Percentiles rank a stretch among this genome's conserved stretches.
These are phyloP conservation scores for Labrus mixtus DNA, from an alignment of 2,113 vertebrate genomes.

Conservation along the genomic window DNA sequence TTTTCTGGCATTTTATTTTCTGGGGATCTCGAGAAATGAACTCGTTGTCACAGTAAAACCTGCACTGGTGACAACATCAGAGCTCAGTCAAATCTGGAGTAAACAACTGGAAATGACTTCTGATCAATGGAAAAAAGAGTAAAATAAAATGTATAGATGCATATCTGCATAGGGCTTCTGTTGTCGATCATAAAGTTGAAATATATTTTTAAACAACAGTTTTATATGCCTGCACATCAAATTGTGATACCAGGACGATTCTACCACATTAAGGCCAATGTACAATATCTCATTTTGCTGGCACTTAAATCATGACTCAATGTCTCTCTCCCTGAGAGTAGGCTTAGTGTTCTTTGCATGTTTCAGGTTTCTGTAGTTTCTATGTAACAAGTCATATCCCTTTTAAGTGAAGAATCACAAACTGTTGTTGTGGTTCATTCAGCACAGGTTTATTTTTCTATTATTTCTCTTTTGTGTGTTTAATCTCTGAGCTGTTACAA, in stretches of 20 bases:
- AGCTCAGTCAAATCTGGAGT: no score
- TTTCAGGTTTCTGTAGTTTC: conserved; percentile 11
- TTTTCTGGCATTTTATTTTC: no score
- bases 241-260: background rate
- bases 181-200: background rate
- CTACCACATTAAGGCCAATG: conserved; percentile 11
- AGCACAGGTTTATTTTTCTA: conserved; percentile 28
- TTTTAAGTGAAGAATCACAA: conserved; percentile 9
- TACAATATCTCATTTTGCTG: conserved; percentile 2
- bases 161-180: background rate
- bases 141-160: no score
- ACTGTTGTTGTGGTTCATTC: conserved; percentile 4
- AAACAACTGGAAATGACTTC: no score
- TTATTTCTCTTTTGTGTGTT: background rate
- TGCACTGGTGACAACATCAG: no score
- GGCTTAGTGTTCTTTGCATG: background rate
- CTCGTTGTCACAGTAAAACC: no score
- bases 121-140: no score
- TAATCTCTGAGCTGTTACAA: conserved; percentile 42
- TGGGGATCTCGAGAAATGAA: no score
- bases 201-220: background rate
- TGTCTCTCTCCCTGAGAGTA: background rate
- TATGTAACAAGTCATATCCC: conserved; percentile 4
- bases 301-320: conserved; percentile 11
- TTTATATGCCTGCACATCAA: background rate